These are phyloP conservation scores for Rostratula benghalensis DNA, from an alignment of 2,113 vertebrate genomes.

Conservation along the genomic window DNA sequence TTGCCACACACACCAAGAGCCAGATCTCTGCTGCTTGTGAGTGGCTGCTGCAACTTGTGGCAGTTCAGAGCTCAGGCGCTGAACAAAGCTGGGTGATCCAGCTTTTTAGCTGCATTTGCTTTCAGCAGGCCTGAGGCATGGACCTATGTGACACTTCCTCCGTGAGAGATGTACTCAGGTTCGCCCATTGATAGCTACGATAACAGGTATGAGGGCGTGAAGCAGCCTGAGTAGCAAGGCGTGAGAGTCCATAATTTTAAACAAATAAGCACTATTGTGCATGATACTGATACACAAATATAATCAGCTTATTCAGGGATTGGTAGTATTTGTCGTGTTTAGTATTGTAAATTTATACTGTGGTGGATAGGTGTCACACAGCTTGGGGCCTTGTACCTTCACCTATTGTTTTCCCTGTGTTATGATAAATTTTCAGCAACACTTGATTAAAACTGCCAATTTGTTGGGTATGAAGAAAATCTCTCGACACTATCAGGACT, in stretches of 20 bases:
- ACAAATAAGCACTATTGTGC: conserved; percentile 48
- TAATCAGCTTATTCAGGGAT: conserved; percentile 42
- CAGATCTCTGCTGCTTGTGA: neutral
- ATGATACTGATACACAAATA: conserved; percentile 59
- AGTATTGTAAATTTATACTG: conserved; percentile 71
- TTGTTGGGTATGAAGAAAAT: conserved; percentile 82
- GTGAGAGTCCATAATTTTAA: conserved; percentile 13
- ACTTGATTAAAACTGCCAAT: conserved; percentile 82
- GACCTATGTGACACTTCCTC: neutral
- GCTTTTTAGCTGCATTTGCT: neutral
- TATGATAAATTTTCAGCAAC: conserved; percentile 81
- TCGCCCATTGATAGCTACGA: neutral
- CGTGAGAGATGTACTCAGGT: neutral
- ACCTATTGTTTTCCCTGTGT: conserved; percentile 77
- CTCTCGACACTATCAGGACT: conserved; percentile 79
- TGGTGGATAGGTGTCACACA: conserved; percentile 66
- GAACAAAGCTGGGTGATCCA: neutral
- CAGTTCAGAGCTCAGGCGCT: neutral
- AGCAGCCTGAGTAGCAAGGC: neutral
- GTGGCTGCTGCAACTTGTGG: neutral
- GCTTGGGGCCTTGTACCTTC: conserved; percentile 68
- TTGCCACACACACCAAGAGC: rapidly evolving
- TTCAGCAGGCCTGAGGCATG: neutral
- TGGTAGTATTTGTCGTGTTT: conserved; percentile 71
- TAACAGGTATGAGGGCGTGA: neutral